Conservation (phyloP, 2,113 vertebrate species). For the Vimba vimba region DNA sequence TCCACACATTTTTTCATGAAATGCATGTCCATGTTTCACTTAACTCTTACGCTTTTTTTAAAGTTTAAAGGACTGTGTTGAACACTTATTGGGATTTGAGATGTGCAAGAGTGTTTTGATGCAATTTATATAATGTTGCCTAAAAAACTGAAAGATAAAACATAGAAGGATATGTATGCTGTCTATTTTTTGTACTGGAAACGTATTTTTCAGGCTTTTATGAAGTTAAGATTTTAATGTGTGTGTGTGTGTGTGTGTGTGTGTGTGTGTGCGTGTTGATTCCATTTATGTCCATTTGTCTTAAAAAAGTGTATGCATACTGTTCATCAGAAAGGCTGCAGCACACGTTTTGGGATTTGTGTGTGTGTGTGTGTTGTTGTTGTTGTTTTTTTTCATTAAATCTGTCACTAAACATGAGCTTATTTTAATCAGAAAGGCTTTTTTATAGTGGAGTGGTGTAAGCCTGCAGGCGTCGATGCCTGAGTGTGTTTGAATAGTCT, state of each 20-base stretch:
- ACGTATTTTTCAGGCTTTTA: neutral
- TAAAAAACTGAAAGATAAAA: no score
- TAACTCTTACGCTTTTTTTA: no score
- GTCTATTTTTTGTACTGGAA: neutral
- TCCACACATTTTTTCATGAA: no score
- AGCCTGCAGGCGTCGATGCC: neutral
- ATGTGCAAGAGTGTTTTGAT: no score
- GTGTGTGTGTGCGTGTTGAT: neutral
- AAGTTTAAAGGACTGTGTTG: no score
- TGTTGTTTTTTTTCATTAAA: neutral
- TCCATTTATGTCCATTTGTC: neutral
- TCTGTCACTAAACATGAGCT: neutral
- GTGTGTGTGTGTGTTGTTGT: neutral
- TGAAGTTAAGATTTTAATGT: neutral
- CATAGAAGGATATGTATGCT: neutral
- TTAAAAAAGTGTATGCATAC: neutral
- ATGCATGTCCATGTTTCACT: no score
- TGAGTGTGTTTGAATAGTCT: conserved; percentile 62
- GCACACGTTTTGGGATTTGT: neutral
- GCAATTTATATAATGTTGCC: no score
- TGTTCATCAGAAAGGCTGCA: neutral
- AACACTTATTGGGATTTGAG: no score
- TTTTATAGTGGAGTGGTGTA: conserved; percentile 14
- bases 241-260: neutral
- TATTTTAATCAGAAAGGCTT: neutral